Conservation (phyloP, 2,797 vertebrate genomes). For the Pantherophis vulpinus region DNA sequence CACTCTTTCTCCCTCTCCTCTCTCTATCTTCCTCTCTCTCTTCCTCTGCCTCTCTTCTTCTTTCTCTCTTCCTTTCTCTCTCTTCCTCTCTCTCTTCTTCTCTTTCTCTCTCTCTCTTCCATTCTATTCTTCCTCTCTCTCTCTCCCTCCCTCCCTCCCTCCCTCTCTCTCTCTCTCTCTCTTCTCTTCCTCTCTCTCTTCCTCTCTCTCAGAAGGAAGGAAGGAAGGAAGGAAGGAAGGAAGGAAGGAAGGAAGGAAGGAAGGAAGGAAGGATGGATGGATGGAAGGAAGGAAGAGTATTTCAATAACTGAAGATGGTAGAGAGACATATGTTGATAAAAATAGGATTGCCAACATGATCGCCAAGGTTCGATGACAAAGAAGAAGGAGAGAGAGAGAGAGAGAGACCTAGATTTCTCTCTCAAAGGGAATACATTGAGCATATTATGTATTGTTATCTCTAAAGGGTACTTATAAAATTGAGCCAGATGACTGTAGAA, state of each 20-base stretch:
- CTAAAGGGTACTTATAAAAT: conserved; percentile 68
- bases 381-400: too few relatives aligned
- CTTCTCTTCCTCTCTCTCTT: too few relatives aligned
- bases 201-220: conserved; percentile 14
- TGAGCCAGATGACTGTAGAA: conserved; percentile 68
- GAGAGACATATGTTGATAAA: conserved; percentile 39
- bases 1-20: too few relatives aligned
- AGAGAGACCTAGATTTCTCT: conserved; percentile 64
- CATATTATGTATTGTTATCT: conserved; percentile 71
- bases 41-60: too few relatives aligned
- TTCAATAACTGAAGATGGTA: conserved; percentile 64
- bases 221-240: conserved; percentile 61
- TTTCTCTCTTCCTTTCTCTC: too few relatives aligned
- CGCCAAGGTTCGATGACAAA: too few relatives aligned
- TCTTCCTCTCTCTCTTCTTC: too few relatives aligned
- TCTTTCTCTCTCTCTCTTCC: too few relatives aligned
- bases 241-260: conserved; percentile 61
- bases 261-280: conserved; percentile 59
- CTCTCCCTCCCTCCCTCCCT: accelerated
- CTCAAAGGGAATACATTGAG: conserved; percentile 66
- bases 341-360: too few relatives aligned
- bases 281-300: conserved; percentile 36
- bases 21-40: too few relatives aligned
- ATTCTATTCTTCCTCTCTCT: too few relatives aligned
- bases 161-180: too few relatives aligned